Evolutionary conservation across 2,888 invertebrate genomes (phyloP), one percentile per base, ranked within the genome.

Genomic region (Hecatera dysodea): DNA sequence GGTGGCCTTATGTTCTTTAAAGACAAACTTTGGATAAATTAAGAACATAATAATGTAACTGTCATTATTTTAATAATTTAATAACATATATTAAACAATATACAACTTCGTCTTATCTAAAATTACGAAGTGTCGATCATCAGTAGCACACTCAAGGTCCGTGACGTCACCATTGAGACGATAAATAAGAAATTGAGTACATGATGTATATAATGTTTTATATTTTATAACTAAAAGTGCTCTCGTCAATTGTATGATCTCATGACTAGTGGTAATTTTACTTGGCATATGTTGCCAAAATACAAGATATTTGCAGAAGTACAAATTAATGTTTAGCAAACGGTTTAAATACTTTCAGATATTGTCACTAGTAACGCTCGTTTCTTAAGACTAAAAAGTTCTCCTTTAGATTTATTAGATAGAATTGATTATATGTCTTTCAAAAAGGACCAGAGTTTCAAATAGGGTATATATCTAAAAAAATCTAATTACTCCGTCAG

Each of bases 231-330:
- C 56, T 22, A 57, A 52, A 39, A 62, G 6, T 33, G 27, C n/a
- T 67, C 60, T 50, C 61, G 63, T 65, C 29, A 64, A 52, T 48
- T 17, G 63, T 59, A 67, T 66, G 75, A 72, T 78, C 42, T 81
- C 67, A 69, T 81, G 72, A 68, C 61, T 57, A 62, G 64, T 42
- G 24, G 71, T 27, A 70, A 67, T 78, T 72, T 62, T 53, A 57
- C 22, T 11, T 24, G 50, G n/a, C 33, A 6, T 62, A 56, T 65
- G 29, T 15, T 4, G 59, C 19, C 63, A 56, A 3, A 39, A 22
- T 39, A 12, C 15, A 56, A 5, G 29, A 22, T 7, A 9, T 8
- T 15, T 1, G 15, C 48, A 63, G 60, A 48, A 70, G 53, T 52
- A 0, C 24, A 52, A 27, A n/a, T n/a, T n/a, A n/a, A n/a, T n/a